Evolutionary conservation across 2,113 vertebrate species (phyloP), one percentile per base, ranked within the genome.

Genomic region (Heterochromis multidens): DNA sequence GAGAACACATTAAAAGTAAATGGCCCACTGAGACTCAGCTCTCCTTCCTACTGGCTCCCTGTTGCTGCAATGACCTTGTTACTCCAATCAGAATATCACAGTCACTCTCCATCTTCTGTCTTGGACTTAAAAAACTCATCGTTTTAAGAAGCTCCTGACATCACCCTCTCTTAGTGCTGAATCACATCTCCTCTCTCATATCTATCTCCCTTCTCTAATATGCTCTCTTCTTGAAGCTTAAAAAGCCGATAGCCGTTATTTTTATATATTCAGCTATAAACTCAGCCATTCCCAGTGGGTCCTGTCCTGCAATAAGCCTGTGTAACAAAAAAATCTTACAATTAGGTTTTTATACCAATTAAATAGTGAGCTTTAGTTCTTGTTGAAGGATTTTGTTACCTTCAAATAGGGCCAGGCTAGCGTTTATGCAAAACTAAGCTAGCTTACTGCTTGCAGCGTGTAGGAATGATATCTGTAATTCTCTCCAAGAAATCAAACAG

Each of bases 1-100:
- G 93, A 94, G 93, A 89, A 91, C 81, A 67, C 92, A 87, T 94
- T 93, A 90, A 93, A 90, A 93, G 86, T 91, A 93, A 94, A 91
- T 84, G 90, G 89, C 84, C 92, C 89, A 43, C 81, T 29, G 89
- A 84, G 92, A 93, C 85, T 89, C 80, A 59, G 59, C 84, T 88
- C 90, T 84, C 72, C 79, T 85, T 87, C 81, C 82, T 88, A 54
- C 84, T 82, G 70, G 78, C 88, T 90, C 77, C 81, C 81, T 83
- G 87, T 86, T 90, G 88, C 67, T 89, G 87, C 80, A 87, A 35
- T 90, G 91, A 94, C 93, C 92, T 94, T 93, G 91, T 62, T 78
- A 37, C 82, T 87, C 85, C 79, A 84, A 58, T 90, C 84, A 81
- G 79, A 87, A 78, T 80, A 89, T 81, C 80, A 86, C 70, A 84